Base-by-base conservation (phyloP, 2,888 invertebrate species). In the Spicauda simplicius region DNA sequence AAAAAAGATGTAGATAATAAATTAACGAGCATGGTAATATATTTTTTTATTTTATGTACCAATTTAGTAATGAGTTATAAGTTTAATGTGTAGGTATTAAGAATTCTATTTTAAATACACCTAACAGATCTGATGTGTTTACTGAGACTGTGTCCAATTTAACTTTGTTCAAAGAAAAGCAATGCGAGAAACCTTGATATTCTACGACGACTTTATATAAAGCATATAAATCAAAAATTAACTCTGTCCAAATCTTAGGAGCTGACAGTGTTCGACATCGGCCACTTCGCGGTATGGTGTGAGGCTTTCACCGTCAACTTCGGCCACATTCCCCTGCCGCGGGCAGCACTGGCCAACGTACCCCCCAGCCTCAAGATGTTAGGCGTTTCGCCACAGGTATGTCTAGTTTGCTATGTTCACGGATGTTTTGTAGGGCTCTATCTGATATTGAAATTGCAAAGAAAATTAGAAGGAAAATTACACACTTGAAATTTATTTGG, bases 331-430 rank as follows among this genome's bases (percentile, higher is more conserved):
- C 84, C 94, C 73, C 94, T 98, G 72, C 97, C 97, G 0, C 94
- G 94, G 72, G 92, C 91, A 65, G 72, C 76, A 66, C 84, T 93
- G 69, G 90, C 96, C 71, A 97, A 97, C 91, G 96, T 98, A 57
- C 98, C 98, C 53, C 98, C 98, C 62, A 97, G 97, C 54, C 95
- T 98, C 70, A 97, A 97, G 93, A 98, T 98, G 98, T 95, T 98
- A 57, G 98, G 98, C 72, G 97, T 98, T 71, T 97, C 97, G 71
- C 98, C 98, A 58, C 98, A 98, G 97, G 98, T 98, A 94, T 37
- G 69, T 71, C 19, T 19, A 0, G 12, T 18, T 56, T n/a, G 2
- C 10, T 19, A 45, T 45, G 10, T n/a, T 33, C 50, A 64, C 64
- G 57, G 64, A 57, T 64, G 64, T 57, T 57, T 57, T 57, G 56